Conservation (phyloP, 2,888 invertebrate species). For the Apantesis nais region DNA sequence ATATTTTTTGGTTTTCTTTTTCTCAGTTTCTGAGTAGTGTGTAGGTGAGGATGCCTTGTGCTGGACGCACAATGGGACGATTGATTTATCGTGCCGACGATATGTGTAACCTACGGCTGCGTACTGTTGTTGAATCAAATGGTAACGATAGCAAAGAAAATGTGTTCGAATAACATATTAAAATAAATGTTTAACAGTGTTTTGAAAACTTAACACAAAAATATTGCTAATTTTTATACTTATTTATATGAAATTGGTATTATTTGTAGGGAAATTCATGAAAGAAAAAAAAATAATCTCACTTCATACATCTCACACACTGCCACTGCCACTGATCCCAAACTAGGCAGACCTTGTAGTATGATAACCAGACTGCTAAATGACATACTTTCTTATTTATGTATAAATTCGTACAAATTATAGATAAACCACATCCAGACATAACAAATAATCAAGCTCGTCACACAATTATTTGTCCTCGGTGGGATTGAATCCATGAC, state of each 20-base stretch:
- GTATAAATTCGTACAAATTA: neutral
- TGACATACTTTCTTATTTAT: neutral
- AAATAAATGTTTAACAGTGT: no score
- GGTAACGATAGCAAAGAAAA: slow-evolving; percentile 56
- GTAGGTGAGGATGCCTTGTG: slow-evolving; percentile 61
- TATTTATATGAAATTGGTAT: neutral
- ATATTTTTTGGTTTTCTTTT: slow-evolving; percentile 31
- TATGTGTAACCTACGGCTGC: slow-evolving; percentile 60
- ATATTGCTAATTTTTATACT: no score
- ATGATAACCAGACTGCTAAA: neutral
- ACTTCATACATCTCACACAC: neutral
- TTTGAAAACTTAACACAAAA: no score
- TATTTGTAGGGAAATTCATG: no score
- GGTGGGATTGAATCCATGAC: neutral
- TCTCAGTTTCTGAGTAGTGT: slow-evolving; percentile 40
- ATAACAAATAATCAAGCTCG: neutral
- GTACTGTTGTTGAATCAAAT: slow-evolving; percentile 54
- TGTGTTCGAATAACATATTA: neutral
- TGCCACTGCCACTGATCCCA: no score
- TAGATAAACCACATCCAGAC: neutral
- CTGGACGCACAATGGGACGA: slow-evolving; percentile 67
- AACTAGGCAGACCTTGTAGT: no score
- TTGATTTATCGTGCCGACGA: slow-evolving; percentile 79
- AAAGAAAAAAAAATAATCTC: neutral
- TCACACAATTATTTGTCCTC: neutral